A percentile compares a stretch with the other conserved stretches of the same genome.
These are phyloP conservation scores for Percopsis omiscomaycus DNA, from an alignment of 2,797 vertebrate species.

Conservation along the genomic window DNA sequence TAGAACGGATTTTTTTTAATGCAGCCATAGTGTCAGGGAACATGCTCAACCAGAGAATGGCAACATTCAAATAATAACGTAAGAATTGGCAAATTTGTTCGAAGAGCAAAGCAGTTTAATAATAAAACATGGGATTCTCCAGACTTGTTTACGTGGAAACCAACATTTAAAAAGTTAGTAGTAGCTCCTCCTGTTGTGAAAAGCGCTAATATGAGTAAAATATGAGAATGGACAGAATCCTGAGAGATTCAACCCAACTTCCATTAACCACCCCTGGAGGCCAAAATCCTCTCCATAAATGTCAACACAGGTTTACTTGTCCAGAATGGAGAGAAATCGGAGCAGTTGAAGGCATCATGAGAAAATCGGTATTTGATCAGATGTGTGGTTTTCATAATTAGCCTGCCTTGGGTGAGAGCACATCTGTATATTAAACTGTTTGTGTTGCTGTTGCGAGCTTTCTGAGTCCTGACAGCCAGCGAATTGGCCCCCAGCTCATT, in stretches of 20 bases:
- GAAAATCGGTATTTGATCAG: not conserved
- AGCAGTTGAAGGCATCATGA: not conserved
- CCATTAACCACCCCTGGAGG: slow-evolving; percentile 1
- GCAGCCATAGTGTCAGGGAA: too few species aligned
- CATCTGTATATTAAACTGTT: not conserved
- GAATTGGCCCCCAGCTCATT: slow-evolving; percentile 11
- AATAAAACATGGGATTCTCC: slow-evolving; percentile 1
- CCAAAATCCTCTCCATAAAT: not conserved
- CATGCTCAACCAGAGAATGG: too few species aligned
- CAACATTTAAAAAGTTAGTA: not conserved
- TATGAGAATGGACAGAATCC: slow-evolving; percentile 20
- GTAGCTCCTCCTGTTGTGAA: not conserved
- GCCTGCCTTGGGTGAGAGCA: not conserved
- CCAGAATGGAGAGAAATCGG: not conserved
- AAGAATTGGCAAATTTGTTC: too few species aligned
- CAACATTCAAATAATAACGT: too few species aligned
- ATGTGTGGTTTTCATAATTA: not conserved
- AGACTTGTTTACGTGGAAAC: slow-evolving; percentile 10
- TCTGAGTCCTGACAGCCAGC: slow-evolving; percentile 1
- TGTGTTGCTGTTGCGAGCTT: not conserved
- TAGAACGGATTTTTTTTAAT: too few species aligned
- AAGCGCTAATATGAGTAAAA: slow-evolving; percentile 19
- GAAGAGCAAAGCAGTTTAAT: not conserved
- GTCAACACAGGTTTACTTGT: not conserved
- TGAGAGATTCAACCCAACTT: not conserved